A percentile compares a stretch with the other conserved stretches of the same genome.
These are phyloP conservation scores for Allacma fusca DNA, from an alignment of 2,888 invertebrate species.

Conservation along the genomic window DNA sequence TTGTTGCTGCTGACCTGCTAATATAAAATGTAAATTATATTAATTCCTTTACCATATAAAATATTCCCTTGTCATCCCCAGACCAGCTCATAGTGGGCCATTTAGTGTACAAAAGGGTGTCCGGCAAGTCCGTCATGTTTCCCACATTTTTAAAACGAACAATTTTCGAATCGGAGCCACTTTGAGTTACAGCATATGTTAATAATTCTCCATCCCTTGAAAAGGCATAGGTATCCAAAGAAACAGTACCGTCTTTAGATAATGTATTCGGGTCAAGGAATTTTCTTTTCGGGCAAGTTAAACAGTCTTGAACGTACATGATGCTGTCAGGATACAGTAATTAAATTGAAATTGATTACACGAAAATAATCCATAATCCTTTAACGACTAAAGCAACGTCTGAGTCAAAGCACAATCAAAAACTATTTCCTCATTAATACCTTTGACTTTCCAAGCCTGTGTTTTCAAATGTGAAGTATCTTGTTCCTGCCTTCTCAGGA, in stretches of 20 bases:
- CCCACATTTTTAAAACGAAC: constrained; percentile 29
- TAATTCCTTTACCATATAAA: constrained; percentile 60
- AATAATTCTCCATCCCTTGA: constrained; percentile 19
- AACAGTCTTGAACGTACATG: neutral
- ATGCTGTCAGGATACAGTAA: constrained; percentile 27
- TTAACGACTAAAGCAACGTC: too few species aligned
- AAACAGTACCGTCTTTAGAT: neutral
- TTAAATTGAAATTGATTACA: too few species aligned
- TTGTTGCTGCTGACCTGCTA: too few species aligned
- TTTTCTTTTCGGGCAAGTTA: neutral
- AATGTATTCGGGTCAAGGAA: constrained; percentile 5
- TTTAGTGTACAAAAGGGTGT: constrained; percentile 31
- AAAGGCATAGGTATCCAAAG: neutral
- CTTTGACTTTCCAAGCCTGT: constrained; percentile 71
- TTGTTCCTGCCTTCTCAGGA: constrained; percentile 80
- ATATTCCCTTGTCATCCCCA: constrained; percentile 23
- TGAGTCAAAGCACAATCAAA: too few species aligned
- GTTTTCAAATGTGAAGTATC: constrained; percentile 91
- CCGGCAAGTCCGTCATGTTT: constrained; percentile 14
- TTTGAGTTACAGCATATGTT: neutral
- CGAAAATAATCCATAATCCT: too few species aligned
- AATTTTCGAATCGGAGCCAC: constrained; percentile 36
- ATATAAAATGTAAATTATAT: constrained; percentile 65
- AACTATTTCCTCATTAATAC: too few species aligned
- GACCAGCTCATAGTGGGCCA: constrained; percentile 40